These are phyloP conservation scores for Burhinus bistriatus DNA, from an alignment of 2,113 vertebrate genomes.

Conservation along the genomic window DNA sequence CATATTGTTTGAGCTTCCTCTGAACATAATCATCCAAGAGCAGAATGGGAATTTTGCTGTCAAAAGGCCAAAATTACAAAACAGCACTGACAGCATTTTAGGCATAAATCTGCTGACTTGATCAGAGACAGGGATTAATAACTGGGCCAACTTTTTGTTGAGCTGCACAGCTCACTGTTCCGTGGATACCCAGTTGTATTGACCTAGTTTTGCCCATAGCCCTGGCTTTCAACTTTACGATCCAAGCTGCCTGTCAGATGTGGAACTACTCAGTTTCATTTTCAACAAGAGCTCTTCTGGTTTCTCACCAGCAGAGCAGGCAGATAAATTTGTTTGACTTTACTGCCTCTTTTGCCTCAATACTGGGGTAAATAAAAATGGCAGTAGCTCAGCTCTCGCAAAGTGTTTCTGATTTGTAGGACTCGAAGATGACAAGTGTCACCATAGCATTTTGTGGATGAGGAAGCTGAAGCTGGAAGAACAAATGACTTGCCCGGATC, in stretches of 20 bases:
- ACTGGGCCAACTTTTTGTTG: constrained; percentile 42
- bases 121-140: constrained; percentile 42
- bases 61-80: constrained; percentile 55
- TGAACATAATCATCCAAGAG: background rate
- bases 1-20: background rate
- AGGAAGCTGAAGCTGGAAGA: background rate
- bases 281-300: background rate
- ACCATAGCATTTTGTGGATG: background rate
- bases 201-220: constrained; percentile 48
- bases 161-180: constrained; percentile 12
- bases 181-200: constrained; percentile 29
- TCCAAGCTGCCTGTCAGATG: constrained; percentile 3
- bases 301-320: background rate
- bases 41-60: constrained; percentile 45
- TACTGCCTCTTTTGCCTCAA: background rate
- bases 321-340: background rate
- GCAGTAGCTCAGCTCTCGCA: background rate
- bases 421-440: background rate
- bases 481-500: background rate
- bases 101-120: constrained; percentile 52
- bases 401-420: background rate
- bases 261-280: background rate
- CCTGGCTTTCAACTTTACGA: background rate
- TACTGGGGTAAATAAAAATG: background rate
- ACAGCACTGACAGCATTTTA: constrained; percentile 36